Evolutionary conservation across 2,797 vertebrate genomes (phyloP).

Genomic region (Clarias pachynema): DNA sequence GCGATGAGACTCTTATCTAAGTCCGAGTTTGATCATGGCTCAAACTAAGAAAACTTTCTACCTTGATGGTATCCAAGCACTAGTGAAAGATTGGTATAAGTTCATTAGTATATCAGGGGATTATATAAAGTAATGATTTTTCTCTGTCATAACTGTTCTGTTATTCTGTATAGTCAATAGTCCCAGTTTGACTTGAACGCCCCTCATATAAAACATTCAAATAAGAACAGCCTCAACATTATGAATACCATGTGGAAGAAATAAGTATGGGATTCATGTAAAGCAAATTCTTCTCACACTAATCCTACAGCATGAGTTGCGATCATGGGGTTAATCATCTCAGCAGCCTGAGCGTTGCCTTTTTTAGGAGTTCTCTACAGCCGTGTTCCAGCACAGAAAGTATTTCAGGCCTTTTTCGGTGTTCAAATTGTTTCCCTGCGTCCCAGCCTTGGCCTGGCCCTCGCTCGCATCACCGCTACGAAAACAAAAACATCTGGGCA

Average conservation of each 20-base stretch:
- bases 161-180: too few relatives aligned
- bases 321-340: conserved; percentile 35
- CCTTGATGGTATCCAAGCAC: too few relatives aligned
- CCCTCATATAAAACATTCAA: too few relatives aligned
- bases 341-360: conserved; percentile 54
- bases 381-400: neutral
- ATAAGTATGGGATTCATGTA: neutral
- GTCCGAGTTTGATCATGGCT: too few relatives aligned
- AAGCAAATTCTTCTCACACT: neutral
- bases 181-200: too few relatives aligned
- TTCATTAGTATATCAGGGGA: too few relatives aligned
- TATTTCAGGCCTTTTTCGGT: conserved; percentile 74
- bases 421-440: conserved; percentile 57
- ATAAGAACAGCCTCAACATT: too few relatives aligned
- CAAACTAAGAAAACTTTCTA: too few relatives aligned
- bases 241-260: neutral
- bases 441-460: conserved; percentile 4
- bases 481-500: conserved; percentile 67
- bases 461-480: conserved; percentile 42
- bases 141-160: too few relatives aligned
- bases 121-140: too few relatives aligned
- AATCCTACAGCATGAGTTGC: neutral
- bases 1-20: too few relatives aligned
- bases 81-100: too few relatives aligned
- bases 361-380: conserved; percentile 63